Evolutionary conservation across 2,888 invertebrate genomes (phyloP), one percentile per base, ranked within the genome.

Genomic region (Abrostola tripartita): DNA sequence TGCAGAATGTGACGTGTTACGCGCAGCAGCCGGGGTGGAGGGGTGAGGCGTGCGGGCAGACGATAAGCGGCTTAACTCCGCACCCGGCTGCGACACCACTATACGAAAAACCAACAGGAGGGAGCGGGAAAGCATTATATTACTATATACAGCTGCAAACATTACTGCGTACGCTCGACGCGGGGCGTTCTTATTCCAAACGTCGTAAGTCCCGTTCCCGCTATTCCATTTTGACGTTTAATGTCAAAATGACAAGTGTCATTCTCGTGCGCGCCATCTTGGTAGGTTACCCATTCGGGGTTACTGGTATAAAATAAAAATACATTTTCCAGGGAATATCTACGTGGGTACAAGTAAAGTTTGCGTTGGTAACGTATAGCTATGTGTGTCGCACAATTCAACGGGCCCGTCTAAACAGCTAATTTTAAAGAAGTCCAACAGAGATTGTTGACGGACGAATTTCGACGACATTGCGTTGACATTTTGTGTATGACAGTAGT

Each of bases 11-110:
- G 71, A 80, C 89, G 81, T 70, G 74, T 85, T 89, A 89, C 89
- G 85, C 92, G 90, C 91, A 92, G 91, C 92, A 90, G 91, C 91
- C 91, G 90, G 79, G 88, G 80, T 76, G 66, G 82, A 78, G 88
- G 87, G 88, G 88, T 82, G 92, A 81, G 91, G 92, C 90, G 93
- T 92, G 94, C 92, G 92, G 93, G 93, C 87, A 68, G 92, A 80
- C 92, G 94, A 94, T 94, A 94, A 94, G 94, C 94, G 92, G 94
- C 94, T 94, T 94, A 94, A 88, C 92, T 92, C 90, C 88, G 90
- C 90, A 88, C 85, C 85, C 79, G 86, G 89, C 71, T 71, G 88
- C 83, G 90, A 92, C 77, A 76, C 71, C 76, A 71, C 42, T 61
- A 90, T 84, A 66, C 74, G n/a, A 41, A 24, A 8, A 60, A 35